Base-by-base conservation (phyloP, 1,140 invertebrate species). In the Caenorhabditis brenneri region DNA sequence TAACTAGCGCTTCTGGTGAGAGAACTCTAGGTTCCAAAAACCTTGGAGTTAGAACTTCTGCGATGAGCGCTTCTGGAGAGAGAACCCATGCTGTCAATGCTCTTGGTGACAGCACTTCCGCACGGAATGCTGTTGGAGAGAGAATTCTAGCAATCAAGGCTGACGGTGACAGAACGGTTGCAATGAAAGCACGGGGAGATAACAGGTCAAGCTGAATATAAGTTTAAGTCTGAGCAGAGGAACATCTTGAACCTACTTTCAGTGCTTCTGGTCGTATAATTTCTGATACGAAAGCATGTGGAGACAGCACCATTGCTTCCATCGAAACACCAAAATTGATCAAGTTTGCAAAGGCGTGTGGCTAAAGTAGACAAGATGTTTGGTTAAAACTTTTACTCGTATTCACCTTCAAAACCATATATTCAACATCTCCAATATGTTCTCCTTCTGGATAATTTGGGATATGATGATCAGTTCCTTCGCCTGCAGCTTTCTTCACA, bases 91-190 rank as follows among this genome's bases (percentile, higher is more conserved):
- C 55, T 33, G 78, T 80, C 6, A 86, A 80, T 9, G 85, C 85
- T 74, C 85, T 74, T 31, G 85, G 85, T 15, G 85, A 85, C 6
- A 86, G 49, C 0, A 86, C 83, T 81, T 86, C 85, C n/a, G 85
- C 84, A 31, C 83, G 49, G 49, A 86, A 82, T 9, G 85, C 85
- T n/a, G 85, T 53, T 22, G 85, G 85, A 15, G 83, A 81, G n/a
- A 86, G 79, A n/a, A 86, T 79, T 55, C 85, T 49, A 0, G 83
- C 85, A 39, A 86, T 79, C 4, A 86, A 36, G 1, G 85, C 85
- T 36, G 83, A 55, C 48, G 85, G 85, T 19, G 79, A 55, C 2
- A 86, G 42, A 3, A 86, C 53, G 12, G 85, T 80, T 27, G 81
- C 82, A 33, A 86, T 86, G 29, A 86, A 85, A 0, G 85, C 85